Conservation (phyloP, 2,113 vertebrate species). For the Neolamprologus falcicula region DNA sequence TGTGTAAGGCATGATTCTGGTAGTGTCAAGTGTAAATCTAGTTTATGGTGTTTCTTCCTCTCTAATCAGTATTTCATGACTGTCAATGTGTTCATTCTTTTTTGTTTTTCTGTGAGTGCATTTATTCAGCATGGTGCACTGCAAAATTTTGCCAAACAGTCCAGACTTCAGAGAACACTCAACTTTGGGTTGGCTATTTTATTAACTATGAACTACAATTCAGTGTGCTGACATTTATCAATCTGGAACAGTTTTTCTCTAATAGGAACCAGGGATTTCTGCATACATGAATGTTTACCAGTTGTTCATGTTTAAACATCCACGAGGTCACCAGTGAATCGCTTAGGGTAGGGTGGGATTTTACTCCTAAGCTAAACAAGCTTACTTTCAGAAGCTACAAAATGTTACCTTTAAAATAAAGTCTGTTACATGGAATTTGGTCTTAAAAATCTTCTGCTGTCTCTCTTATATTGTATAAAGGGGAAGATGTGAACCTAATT, state of each 20-base stretch:
- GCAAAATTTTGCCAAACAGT: not conserved
- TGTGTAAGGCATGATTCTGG: not conserved
- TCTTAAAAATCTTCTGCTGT: not conserved
- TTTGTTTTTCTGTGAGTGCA: not conserved
- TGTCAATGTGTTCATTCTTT: not conserved
- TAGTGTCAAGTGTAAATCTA: not conserved
- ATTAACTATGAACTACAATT: not conserved
- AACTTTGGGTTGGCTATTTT: not conserved
- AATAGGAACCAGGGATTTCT: not conserved
- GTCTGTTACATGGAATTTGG: not conserved
- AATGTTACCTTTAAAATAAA: not conserved
- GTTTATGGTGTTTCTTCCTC: not conserved
- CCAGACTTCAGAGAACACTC: not conserved
- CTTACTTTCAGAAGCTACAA: not conserved
- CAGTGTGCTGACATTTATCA: not conserved
- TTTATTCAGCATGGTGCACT: not conserved
- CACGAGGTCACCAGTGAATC: not conserved
- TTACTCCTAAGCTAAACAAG: not conserved
- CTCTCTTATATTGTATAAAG: not conserved
- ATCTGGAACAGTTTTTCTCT: not conserved
- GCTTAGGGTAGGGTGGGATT: not conserved
- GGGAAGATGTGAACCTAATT: not conserved
- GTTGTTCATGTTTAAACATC: not conserved
- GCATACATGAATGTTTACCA: not conserved
- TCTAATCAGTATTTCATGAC: not conserved